A percentile compares a stretch with the other conserved stretches of the same genome.
These are phyloP conservation scores for Palaemon carinicauda DNA, from an alignment of 1,140 invertebrate genomes.

Conservation along the genomic window DNA sequence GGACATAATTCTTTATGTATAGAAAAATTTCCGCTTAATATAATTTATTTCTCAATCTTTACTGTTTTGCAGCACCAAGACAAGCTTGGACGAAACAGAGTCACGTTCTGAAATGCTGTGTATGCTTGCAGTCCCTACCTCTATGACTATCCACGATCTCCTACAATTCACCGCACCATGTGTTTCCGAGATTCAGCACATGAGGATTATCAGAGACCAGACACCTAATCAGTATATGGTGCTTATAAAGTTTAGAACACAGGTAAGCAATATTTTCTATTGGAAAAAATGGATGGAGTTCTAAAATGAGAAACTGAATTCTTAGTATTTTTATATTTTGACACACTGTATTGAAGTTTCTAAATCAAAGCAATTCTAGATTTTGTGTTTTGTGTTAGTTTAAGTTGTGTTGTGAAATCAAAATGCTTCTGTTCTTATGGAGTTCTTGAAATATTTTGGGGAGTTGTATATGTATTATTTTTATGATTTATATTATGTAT, in stretches of 20 bases:
- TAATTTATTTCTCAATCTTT: neutral
- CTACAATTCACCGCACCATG: slow-evolving; percentile 95
- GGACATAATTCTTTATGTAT: no score
- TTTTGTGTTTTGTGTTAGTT: no score
- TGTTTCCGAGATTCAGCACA: slow-evolving; percentile 86
- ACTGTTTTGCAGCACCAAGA: slow-evolving; percentile 49
- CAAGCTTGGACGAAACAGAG: slow-evolving; percentile 65
- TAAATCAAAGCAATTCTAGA: no score
- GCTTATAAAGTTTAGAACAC: slow-evolving; percentile 81
- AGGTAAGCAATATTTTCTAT: slow-evolving; percentile 66
- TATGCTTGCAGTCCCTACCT: slow-evolving; percentile 90
- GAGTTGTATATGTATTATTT: no score
- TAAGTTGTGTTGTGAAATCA: no score
- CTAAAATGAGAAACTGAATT: no score
- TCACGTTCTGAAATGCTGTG: slow-evolving; percentile 85
- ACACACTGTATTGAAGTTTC: neutral
- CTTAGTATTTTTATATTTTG: neutral
- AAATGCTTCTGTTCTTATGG: no score
- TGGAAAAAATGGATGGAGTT: neutral
- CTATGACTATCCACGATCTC: slow-evolving; percentile 91
- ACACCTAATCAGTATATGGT: slow-evolving; percentile 97
- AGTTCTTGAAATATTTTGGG: no score
- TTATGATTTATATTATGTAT: no score
- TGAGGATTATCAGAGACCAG: slow-evolving; percentile 86
- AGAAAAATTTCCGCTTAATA: no score